These are phyloP conservation scores for Hippocampus kuda DNA, from an alignment of 2,797 vertebrate species.

Conservation along the genomic window DNA sequence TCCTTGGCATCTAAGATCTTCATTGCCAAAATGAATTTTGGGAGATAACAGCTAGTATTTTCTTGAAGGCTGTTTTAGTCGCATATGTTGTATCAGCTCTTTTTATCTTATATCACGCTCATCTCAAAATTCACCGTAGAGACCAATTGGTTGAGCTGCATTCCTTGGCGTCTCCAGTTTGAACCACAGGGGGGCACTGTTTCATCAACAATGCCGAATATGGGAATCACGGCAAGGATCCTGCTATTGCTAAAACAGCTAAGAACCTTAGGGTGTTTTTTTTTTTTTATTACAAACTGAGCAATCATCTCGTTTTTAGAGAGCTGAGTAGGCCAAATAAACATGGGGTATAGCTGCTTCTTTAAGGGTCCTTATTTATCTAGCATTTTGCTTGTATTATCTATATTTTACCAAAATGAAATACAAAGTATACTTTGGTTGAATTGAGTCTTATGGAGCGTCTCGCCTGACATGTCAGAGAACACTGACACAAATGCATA, in stretches of 20 bases:
- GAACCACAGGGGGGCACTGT: slow-evolving; percentile 55
- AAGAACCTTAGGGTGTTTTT: neutral
- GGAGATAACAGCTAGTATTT: slow-evolving; percentile 46
- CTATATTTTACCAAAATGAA: neutral
- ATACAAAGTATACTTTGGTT: too few species aligned
- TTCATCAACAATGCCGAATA: slow-evolving; percentile 51
- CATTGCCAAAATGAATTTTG: slow-evolving; percentile 25
- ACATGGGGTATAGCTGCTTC: neutral
- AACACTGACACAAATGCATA: neutral
- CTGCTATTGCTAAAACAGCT: slow-evolving; percentile 19
- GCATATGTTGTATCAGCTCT: slow-evolving; percentile 22
- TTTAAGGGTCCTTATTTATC: neutral
- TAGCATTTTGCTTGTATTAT: neutral
- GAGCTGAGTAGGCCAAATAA: slow-evolving; percentile 30
- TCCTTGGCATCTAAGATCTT: slow-evolving; percentile 35
- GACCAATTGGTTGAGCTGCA: slow-evolving; percentile 15
- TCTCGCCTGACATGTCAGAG: neutral
- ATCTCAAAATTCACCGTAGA: slow-evolving; percentile 36
- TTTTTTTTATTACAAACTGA: slow-evolving; percentile 14
- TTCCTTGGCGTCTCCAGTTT: neutral
- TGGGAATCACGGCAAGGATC: slow-evolving; percentile 27
- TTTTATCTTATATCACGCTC: slow-evolving; percentile 20
- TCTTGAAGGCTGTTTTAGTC: slow-evolving; percentile 47
- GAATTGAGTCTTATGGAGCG: too few species aligned
- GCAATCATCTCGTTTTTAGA: slow-evolving; percentile 15